phyloP scores from a whole-genome alignment of 2,888 invertebrate genomes.

The Desoria tigrina region DNA sequence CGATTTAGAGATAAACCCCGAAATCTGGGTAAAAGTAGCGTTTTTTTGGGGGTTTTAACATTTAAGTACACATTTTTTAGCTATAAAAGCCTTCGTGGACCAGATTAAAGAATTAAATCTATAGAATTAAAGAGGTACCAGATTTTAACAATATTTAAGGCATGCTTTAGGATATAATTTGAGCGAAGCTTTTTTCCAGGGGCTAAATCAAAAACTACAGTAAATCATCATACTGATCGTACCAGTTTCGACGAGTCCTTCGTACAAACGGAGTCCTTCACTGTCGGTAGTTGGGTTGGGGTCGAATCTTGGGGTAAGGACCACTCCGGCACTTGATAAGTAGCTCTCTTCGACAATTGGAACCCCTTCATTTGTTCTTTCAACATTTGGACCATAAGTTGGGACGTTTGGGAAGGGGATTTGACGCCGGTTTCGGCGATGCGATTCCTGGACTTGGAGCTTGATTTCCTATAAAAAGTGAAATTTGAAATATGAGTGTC shows the following conservation, averaged over 20 bases:
- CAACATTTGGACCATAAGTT: slow-evolving; percentile 38
- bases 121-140: too few relatives aligned
- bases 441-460: slow-evolving; percentile 20
- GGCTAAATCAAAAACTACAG: too few relatives aligned
- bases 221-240: too few relatives aligned
- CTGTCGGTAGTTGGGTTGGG: slow-evolving; percentile 44
- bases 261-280: slow-evolving; percentile 55
- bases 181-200: too few relatives aligned
- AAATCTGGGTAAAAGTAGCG: too few relatives aligned
- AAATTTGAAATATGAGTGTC: neutral
- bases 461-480: slow-evolving; percentile 20
- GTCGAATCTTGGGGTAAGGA: slow-evolving; percentile 18
- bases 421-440: slow-evolving; percentile 42
- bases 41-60: too few relatives aligned
- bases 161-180: too few relatives aligned
- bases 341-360: slow-evolving; percentile 50
- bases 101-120: too few relatives aligned
- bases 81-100: too few relatives aligned
- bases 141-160: too few relatives aligned
- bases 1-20: too few relatives aligned
- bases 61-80: too few relatives aligned
- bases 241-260: slow-evolving; percentile 53
- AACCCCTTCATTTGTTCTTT: slow-evolving; percentile 47
- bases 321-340: slow-evolving; percentile 32
- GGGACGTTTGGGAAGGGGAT: slow-evolving; percentile 36